These are phyloP conservation scores for Maniola hyperantus DNA, from an alignment of 2,888 invertebrate genomes.

Conservation along the genomic window DNA sequence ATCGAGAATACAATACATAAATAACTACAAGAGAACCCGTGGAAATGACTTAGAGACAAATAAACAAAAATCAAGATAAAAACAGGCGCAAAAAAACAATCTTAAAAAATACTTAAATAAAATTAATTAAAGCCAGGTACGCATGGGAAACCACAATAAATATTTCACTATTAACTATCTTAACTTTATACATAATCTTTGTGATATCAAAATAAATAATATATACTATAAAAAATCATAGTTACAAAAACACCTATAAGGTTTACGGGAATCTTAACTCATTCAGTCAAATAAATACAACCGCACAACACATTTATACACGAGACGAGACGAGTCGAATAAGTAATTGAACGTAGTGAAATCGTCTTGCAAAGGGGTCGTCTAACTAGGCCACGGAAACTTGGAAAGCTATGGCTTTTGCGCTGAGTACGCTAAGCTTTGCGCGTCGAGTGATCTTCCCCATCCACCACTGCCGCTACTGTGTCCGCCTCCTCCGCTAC, in stretches of 20 bases:
- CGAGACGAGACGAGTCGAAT: conserved; percentile 51
- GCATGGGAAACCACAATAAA: conserved; percentile 37
- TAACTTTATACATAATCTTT: conserved; percentile 25
- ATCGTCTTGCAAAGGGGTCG: conserved; percentile 64
- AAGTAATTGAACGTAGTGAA: conserved; percentile 60
- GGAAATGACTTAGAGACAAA: conserved; percentile 32
- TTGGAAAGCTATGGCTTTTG: conserved; percentile 79
- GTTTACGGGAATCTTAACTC: conserved; percentile 50
- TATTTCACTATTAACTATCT: conserved; percentile 34
- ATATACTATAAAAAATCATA: conserved; percentile 43
- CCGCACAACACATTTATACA: conserved; percentile 61
- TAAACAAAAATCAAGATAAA: conserved; percentile 19
- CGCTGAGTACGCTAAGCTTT: conserved; percentile 90
- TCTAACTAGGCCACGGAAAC: conserved; percentile 58
- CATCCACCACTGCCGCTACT: conserved; percentile 83
- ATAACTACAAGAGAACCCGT: conserved; percentile 22
- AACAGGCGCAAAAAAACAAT: conserved; percentile 22
- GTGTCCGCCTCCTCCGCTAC: conserved; percentile 66
- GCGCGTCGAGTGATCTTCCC: conserved; percentile 90
- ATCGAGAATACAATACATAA: conserved; percentile 26
- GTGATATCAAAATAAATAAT: conserved; percentile 28
- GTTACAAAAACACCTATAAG: conserved; percentile 50
- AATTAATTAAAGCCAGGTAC: conserved; percentile 44
- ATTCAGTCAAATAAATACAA: conserved; percentile 63
- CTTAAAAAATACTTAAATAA: conserved; percentile 36